Conservation (phyloP, 2,797 vertebrate species). For the Salarias fasciatus region DNA sequence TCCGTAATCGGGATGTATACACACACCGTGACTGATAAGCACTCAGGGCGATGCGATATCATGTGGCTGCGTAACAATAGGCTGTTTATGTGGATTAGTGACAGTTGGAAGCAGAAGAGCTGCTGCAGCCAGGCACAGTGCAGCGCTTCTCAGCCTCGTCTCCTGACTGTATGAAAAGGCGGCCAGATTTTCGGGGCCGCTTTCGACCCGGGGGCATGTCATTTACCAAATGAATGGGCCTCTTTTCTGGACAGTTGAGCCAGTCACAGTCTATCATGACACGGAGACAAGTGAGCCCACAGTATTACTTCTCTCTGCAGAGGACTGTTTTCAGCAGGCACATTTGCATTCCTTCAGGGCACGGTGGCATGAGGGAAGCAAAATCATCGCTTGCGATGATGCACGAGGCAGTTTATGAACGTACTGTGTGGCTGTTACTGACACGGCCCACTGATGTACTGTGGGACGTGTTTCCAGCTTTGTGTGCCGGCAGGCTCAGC, state of each 20-base stretch:
- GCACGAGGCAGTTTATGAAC: conserved; percentile 36
- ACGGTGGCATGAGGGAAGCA: conserved; percentile 9
- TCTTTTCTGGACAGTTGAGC: conserved; percentile 76
- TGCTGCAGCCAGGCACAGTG: conserved; percentile 57
- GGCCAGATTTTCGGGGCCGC: conserved; percentile 64
- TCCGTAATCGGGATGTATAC: conserved; percentile 10
- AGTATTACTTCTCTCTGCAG: conserved; percentile 61
- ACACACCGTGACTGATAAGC: conserved; percentile 44
- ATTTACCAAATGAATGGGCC: conserved; percentile 78
- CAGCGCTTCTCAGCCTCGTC: conserved; percentile 48
- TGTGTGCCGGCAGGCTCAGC: no score
- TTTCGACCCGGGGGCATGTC: conserved; percentile 74
- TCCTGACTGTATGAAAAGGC: conserved; percentile 71
- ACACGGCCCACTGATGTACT: conserved; percentile 4
- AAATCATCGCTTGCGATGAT: conserved; percentile 40
- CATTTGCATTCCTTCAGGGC: conserved; percentile 64
- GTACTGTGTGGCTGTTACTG: conserved; percentile 6
- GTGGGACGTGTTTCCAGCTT: conserved; percentile 1
- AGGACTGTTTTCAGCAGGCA: conserved; percentile 34
- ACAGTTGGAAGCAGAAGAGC: conserved; percentile 52
- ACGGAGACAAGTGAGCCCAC: conserved; percentile 72
- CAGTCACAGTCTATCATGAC: conserved; percentile 70
- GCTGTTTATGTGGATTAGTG: conserved; percentile 62
- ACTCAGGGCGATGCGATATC: conserved; percentile 40
- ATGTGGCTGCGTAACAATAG: conserved; percentile 68